Evolutionary conservation across 2,797 vertebrate genomes (phyloP), one percentile per base, ranked within the genome.

Genomic region (Numenius phaeopus): DNA sequence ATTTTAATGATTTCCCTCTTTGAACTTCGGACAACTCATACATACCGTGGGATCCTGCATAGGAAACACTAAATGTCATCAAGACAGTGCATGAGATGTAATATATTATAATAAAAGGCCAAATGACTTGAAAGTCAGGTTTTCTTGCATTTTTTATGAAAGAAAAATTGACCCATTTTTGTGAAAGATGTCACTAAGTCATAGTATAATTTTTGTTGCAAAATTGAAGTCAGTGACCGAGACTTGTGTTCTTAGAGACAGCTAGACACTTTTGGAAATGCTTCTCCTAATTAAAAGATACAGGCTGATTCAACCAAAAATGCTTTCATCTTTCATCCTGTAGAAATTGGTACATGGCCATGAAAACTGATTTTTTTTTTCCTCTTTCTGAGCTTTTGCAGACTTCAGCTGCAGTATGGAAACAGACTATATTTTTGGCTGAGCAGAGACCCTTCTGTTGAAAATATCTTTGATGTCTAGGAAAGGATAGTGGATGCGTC

Each of bases 31-130:
- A 81, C 90, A 72, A 86, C 87, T 92, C 57, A 76, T 39, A 91
- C 85, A 50, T 91, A 69, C 88, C 82, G 72, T 82, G 87, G 71
- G 59, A 92, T 94, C 71, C 94, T 93, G 86, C 92, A 89, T 85
- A 90, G 78, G 86, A 92, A 97, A 91, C 92, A 94, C 88, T 95
- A 96, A 97, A 95, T 96, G 92, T 96, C 92, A 95, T 97, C 96
- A 94, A 94, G 92, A 94, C 70, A 66, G 85, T 85, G 67, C 78
- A 94, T 77, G 61, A 65, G 92, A 94, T 96, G 79, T 94, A 96
- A 96, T 95, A 87, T 86, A 95, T 97, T 97, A 96, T 89, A 93
- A 96, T 96, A 95, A 96, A 97, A 97, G 96, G 96, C 94, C 95
- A 95, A 93, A 83, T 79, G 93, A 93, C 96, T 96, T 97, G 89